phyloP scores from a whole-genome alignment of 2,113 vertebrate genomes.

The Mastomys natalensis region DNA sequence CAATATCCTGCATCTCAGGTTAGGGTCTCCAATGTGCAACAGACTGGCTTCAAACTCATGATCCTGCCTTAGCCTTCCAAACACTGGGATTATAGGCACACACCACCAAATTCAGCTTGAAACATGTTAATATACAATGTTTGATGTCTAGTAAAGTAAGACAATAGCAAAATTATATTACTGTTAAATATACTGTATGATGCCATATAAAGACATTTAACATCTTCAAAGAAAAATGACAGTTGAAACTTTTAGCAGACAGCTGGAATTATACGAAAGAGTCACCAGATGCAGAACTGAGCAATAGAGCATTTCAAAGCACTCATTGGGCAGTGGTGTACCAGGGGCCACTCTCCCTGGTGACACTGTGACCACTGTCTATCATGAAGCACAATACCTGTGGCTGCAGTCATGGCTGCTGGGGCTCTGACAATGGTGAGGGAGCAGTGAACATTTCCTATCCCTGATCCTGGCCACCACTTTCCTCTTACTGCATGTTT shows the following conservation, averaged over 20 bases:
- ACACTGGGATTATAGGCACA: background rate
- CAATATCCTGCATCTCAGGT: background rate
- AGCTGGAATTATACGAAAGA: no score
- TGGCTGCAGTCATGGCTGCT: background rate
- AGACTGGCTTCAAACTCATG: background rate
- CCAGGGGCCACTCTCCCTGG: background rate
- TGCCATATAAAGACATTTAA: background rate
- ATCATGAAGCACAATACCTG: background rate
- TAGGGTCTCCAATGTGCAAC: background rate
- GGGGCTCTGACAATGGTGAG: background rate
- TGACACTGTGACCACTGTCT: background rate
- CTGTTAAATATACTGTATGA: background rate
- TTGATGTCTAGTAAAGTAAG: background rate
- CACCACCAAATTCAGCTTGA: no score
- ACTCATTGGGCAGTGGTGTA: background rate
- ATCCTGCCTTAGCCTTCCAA: background rate
- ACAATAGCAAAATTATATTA: background rate
- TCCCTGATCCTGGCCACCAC: background rate
- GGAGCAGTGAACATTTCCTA: background rate
- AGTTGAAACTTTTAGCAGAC: background rate
- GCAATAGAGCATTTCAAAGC: no score
- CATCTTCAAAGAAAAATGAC: background rate
- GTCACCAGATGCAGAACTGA: background rate
- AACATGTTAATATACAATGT: background rate
- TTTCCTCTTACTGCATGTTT: background rate